Percentiles rank a stretch among this genome's conserved stretches.
Evolutionary conservation across 1,140 invertebrate species (phyloP).

Genomic region (Diorhabda sublineata): DNA sequence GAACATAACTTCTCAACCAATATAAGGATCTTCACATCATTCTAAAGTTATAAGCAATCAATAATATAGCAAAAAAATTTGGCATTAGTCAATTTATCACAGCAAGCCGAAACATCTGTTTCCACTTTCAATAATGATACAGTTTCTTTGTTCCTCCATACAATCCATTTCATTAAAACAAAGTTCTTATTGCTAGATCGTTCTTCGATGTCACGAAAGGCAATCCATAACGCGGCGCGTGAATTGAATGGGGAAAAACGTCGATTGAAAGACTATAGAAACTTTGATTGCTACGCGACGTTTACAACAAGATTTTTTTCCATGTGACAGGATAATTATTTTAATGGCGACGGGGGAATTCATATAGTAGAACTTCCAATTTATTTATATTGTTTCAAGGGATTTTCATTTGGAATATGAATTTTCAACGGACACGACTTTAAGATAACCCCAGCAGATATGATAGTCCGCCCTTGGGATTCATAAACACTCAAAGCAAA

Average conservation of each 20-base stretch:
- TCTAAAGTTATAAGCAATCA: neutral
- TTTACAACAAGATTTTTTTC: too few relatives aligned
- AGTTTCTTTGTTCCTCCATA: neutral
- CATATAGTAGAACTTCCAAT: too few relatives aligned
- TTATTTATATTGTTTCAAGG: too few relatives aligned
- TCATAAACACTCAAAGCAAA: too few relatives aligned
- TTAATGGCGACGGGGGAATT: too few relatives aligned
- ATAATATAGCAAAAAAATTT: neutral
- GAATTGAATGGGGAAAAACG: neutral
- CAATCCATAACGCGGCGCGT: neutral
- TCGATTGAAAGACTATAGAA: neutral
- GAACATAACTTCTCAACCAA: neutral
- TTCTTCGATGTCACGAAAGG: slow-evolving; percentile 2
- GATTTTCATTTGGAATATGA: too few relatives aligned
- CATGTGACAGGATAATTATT: too few relatives aligned
- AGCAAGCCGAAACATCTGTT: neutral
- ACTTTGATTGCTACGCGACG: neutral
- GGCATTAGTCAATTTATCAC: slow-evolving; percentile 2
- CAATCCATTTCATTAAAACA: slow-evolving; percentile 2
- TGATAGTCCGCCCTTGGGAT: too few relatives aligned
- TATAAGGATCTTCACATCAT: neutral
- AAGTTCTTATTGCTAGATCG: neutral
- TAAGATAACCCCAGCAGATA: too few relatives aligned
- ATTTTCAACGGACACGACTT: too few relatives aligned
- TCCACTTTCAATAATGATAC: slow-evolving; percentile 1